These are phyloP conservation scores for Creontiades dilutus DNA, from an alignment of 2,888 invertebrate genomes.

Conservation along the genomic window DNA sequence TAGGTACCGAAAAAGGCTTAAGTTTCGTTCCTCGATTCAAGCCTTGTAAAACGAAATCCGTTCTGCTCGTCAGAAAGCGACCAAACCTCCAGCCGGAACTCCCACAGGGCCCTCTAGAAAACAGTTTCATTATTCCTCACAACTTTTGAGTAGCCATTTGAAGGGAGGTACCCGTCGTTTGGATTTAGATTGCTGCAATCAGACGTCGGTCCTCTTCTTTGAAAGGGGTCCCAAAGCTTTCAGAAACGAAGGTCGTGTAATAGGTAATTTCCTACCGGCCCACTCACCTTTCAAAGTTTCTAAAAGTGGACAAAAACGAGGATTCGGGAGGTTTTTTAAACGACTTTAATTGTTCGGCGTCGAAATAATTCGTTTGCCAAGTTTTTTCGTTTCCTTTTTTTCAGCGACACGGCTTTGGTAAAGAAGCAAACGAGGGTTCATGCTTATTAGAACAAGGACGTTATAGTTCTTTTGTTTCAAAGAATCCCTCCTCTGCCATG, in stretches of 20 bases:
- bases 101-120: constrained; percentile 26
- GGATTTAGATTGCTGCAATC: constrained; percentile 49
- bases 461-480: too few relatives aligned
- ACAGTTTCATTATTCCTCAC: constrained; percentile 49
- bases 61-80: background rate
- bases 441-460: background rate
- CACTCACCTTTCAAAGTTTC: constrained; percentile 37
- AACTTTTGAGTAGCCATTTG: constrained; percentile 35
- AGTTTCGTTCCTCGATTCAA: too few relatives aligned
- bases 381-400: background rate
- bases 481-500: too few relatives aligned
- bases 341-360: constrained; percentile 11
- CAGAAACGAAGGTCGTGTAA: constrained; percentile 56
- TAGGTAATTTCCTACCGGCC: constrained; percentile 59
- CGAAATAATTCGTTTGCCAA: constrained; percentile 24
- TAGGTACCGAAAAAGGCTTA: too few relatives aligned
- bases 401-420: background rate
- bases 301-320: constrained; percentile 29
- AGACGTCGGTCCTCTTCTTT: constrained; percentile 44
- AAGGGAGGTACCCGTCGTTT: constrained; percentile 44
- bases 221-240: constrained; percentile 38
- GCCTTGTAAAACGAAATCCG: too few relatives aligned
- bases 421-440: background rate
- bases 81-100: constrained; percentile 12
- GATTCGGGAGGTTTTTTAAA: constrained; percentile 5